A percentile compares a stretch with the other conserved stretches of the same genome.
These are phyloP conservation scores for Orius laevigatus DNA, from an alignment of 1,140 invertebrate species.

Conservation along the genomic window DNA sequence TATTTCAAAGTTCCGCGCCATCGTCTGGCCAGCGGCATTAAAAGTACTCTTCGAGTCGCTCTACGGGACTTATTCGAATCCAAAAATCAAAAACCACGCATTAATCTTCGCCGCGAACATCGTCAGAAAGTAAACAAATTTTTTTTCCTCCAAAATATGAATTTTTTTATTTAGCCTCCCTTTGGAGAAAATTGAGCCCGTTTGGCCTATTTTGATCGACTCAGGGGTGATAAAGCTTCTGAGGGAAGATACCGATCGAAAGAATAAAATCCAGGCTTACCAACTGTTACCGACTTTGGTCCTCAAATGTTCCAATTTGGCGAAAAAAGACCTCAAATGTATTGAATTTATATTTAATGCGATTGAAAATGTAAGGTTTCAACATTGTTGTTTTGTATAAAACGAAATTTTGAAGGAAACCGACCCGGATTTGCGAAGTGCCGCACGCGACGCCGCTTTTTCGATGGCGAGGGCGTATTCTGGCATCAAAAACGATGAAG, in stretches of 20 bases:
- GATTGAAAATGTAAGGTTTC: constrained; percentile 3
- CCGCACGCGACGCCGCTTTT: constrained; percentile 39
- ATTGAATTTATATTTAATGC: constrained; percentile 8
- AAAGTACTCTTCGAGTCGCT: constrained; percentile 77
- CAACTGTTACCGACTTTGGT: constrained; percentile 26
- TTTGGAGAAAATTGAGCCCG: constrained; percentile 36
- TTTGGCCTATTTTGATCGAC: constrained; percentile 41
- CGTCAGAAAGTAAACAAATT: constrained; percentile 30
- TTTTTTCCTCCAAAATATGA: background rate
- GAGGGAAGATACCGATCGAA: constrained; percentile 30
- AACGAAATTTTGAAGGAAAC: constrained; percentile 3
- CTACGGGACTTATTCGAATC: constrained; percentile 67
- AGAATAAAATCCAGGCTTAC: constrained; percentile 15
- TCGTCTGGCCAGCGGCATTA: constrained; percentile 61
- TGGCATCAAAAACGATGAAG: constrained; percentile 23
- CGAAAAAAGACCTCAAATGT: constrained; percentile 6
- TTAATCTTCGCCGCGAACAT: constrained; percentile 69
- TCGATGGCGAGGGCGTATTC: constrained; percentile 37
- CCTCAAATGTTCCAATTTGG: constrained; percentile 20
- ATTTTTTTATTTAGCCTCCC: constrained; percentile 35
- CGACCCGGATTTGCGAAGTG: constrained; percentile 25
- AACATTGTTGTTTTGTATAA: background rate
- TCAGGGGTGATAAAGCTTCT: constrained; percentile 54
- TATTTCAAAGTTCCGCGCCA: constrained; percentile 58
- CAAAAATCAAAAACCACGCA: constrained; percentile 60